These are phyloP conservation scores for Notiomystis cincta DNA, from an alignment of 2,113 vertebrate genomes.

Conservation along the genomic window DNA sequence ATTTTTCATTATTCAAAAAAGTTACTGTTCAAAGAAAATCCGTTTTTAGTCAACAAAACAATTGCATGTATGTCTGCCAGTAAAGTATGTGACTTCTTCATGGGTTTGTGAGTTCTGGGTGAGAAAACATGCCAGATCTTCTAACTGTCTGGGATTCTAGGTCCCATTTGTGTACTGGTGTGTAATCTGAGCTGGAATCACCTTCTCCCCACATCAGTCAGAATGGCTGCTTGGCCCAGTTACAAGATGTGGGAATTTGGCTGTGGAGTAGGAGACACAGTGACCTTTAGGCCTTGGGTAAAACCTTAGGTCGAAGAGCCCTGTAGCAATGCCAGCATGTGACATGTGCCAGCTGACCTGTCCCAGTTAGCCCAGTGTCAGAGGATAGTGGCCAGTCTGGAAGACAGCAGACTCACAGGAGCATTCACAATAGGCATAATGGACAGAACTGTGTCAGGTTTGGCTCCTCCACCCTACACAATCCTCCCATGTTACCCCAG, in stretches of 20 bases:
- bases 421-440: neutral
- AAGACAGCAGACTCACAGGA: neutral
- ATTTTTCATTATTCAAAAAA: neutral
- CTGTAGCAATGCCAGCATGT: neutral
- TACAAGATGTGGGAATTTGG: neutral
- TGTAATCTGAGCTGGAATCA: neutral
- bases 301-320: neutral
- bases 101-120: accelerated
- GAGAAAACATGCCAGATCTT: neutral
- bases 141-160: neutral
- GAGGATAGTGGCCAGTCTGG: neutral
- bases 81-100: neutral
- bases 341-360: neutral
- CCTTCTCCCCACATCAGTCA: neutral
- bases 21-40: neutral
- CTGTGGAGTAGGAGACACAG: neutral
- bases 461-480: neutral
- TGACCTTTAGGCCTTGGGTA: neutral
- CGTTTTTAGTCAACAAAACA: neutral
- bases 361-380: neutral
- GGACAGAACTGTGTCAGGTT: neutral
- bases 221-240: neutral
- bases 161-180: neutral
- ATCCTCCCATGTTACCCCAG: neutral
- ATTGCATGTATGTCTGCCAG: neutral